phyloP scores from a whole-genome alignment of 2,113 vertebrate genomes.

The Poecilia latipinna region DNA sequence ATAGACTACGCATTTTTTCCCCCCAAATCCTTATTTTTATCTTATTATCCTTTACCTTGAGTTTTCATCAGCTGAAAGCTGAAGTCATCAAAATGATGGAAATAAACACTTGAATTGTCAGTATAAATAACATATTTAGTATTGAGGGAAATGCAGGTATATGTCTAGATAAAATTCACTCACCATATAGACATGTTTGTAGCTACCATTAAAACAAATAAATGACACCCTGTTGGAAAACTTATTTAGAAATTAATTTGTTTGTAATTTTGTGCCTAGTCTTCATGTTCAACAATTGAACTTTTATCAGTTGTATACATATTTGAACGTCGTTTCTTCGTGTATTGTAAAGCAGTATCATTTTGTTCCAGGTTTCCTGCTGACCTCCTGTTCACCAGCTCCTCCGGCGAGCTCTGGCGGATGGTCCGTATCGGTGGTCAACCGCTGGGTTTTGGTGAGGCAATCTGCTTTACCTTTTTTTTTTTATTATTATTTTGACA shows the following conservation, averaged over 20 bases:
- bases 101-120: not conserved
- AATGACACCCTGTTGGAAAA: not conserved
- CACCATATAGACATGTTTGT: not conserved
- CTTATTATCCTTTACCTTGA: no score
- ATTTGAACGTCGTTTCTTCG: not conserved
- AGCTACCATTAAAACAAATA: not conserved
- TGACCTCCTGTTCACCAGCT: conserved; percentile 95
- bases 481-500: no score
- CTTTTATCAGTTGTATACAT: not conserved
- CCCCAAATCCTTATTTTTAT: not conserved
- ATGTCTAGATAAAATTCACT: not conserved
- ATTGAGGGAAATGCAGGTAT: no score
- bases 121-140: not conserved
- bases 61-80: no score
- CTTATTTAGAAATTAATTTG: not conserved
- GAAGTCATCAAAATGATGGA: no score
- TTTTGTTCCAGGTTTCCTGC: conserved; percentile 88
- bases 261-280: not conserved
- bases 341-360: not conserved
- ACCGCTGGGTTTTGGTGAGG: conserved; percentile 93
- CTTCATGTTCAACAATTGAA: not conserved
- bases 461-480: not conserved
- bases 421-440: conserved; percentile 99
- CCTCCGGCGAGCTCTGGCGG: conserved; percentile 94
- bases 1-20: not conserved